Evolutionary conservation across 2,888 invertebrate species (phyloP).

Genomic region (Mythimna ferrago): DNA sequence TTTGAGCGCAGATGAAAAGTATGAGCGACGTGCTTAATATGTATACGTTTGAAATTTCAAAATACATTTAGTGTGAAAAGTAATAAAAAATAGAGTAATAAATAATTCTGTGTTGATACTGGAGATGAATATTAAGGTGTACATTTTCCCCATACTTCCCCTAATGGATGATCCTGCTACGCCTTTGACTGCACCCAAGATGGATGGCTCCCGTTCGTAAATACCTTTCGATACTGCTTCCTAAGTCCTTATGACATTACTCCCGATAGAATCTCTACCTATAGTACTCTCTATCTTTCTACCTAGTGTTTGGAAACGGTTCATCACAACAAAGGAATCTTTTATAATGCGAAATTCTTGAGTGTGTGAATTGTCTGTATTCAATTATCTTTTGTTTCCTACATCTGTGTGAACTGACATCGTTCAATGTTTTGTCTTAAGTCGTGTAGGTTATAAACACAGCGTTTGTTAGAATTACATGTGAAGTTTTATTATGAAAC

Average conservation of each 20-base stretch:
- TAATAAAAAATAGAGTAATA: too few species aligned
- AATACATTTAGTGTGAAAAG: conserved; percentile 27
- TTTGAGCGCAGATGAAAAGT: conserved; percentile 30
- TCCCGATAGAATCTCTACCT: conserved; percentile 12
- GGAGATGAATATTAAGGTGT: conserved; percentile 65
- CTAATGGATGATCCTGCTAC: conserved; percentile 74
- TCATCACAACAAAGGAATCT: conserved; percentile 56
- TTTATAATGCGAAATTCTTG: conserved; percentile 57
- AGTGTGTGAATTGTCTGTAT: conserved; percentile 51
- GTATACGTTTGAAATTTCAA: conserved; percentile 15
- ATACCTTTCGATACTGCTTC: conserved; percentile 62
- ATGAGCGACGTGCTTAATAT: conserved; percentile 12
- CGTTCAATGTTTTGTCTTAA: conserved; percentile 48
- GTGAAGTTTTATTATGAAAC: conserved; percentile 39
- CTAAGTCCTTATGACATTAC: conserved; percentile 37
- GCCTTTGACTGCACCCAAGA: conserved; percentile 74
- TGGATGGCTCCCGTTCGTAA: conserved; percentile 74
- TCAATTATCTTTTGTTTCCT: conserved; percentile 59
- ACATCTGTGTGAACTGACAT: conserved; percentile 49
- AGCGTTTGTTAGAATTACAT: conserved; percentile 27
- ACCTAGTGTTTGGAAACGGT: conserved; percentile 47
- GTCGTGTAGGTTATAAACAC: conserved; percentile 31
- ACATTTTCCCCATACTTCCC: conserved; percentile 69
- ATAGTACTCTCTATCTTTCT: conserved; percentile 22
- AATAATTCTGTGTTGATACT: conserved; percentile 1